phyloP scores from a whole-genome alignment of 2,113 vertebrate genomes.

The Variabilichromis moorii region DNA sequence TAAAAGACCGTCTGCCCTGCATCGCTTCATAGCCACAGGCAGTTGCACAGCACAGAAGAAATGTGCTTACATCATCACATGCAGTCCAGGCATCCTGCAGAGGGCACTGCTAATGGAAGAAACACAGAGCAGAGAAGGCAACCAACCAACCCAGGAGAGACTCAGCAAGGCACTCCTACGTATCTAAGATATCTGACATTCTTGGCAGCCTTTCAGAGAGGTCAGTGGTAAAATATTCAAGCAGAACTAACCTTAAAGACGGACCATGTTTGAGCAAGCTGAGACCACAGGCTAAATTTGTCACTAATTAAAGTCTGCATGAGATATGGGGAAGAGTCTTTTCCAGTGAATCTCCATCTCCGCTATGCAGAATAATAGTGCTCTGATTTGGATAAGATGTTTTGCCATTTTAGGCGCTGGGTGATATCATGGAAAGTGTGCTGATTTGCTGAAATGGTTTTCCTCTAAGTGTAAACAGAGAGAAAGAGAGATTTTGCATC shows the following conservation, averaged over 20 bases:
- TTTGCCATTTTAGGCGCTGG: neutral
- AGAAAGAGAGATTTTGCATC: neutral
- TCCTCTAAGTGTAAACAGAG: neutral
- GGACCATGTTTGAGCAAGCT: constrained; percentile 20
- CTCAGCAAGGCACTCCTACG: constrained; percentile 56
- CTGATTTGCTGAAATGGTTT: constrained; percentile 21
- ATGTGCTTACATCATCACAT: constrained; percentile 72
- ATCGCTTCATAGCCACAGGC: constrained; percentile 44
- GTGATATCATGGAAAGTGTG: constrained; percentile 26
- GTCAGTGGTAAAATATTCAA: constrained; percentile 70
- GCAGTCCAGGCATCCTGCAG: constrained; percentile 66
- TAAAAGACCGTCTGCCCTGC: constrained; percentile 30
- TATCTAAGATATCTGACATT: constrained; percentile 73
- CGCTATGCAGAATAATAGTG: constrained; percentile 31
- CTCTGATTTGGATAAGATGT: constrained; percentile 57
- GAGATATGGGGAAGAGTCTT: constrained; percentile 46
- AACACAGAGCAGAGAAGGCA: constrained; percentile 37
- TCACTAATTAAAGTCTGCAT: constrained; percentile 64
- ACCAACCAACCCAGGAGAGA: constrained; percentile 34
- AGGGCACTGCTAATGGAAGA: constrained; percentile 72
- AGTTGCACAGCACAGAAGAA: constrained; percentile 48
- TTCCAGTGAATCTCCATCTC: constrained; percentile 39
- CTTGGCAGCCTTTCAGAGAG: constrained; percentile 69
- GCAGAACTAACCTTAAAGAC: constrained; percentile 53
- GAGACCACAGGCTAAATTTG: constrained; percentile 61